Evolutionary conservation across 2,797 vertebrate species (phyloP), one percentile per base, ranked within the genome.

Genomic region (Acestrorhynchus altus): DNA sequence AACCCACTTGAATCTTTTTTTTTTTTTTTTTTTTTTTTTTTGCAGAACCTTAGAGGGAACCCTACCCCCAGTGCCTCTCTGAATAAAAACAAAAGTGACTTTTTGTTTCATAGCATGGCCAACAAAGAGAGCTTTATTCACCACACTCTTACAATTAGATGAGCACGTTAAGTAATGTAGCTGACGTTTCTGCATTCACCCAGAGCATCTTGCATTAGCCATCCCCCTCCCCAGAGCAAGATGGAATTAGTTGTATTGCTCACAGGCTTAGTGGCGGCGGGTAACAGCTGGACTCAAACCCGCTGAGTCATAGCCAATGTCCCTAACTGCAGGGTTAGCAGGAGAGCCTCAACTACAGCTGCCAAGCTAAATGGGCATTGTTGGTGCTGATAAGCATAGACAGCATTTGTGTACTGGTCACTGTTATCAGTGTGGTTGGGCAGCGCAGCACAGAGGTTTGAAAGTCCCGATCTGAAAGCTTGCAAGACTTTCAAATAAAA

Each of bases 201-300:
- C 22, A 8, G 3, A 56, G 52, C 20, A 20, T 22, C 52, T 24
- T 24, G 22, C 52, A 6, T 56, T 56, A 56, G 22, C 52, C 52
- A 8, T 20, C 52, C 3, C 22, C 20, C 20, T 56, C 22, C 22
- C 8, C 22, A 4, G 22, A 22, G 22, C 52, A 56, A 13, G 9
- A 11, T 24, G 22, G 52, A 54, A 22, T 56, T 56, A 56, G 24
- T 20, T 22, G 52, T 20, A 24, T 56, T 3, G 52, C 52, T 56
- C 2, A 15, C 4, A 20, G 52, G 20, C 10, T 1, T 20, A 4
- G 52, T 13, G 20, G 52, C 20, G 22, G 22, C 52, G 22, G 52
- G 52, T 22, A 56, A 56, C 52, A 56, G 52, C 52, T 56, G 52
- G 52, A 56, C 3, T 56, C 52, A 22, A n/a, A 56, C 20, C n/a